Conservation (phyloP, 53 echinoderm and acorn worm genomes). For the Luidia sarsii region DNA sequence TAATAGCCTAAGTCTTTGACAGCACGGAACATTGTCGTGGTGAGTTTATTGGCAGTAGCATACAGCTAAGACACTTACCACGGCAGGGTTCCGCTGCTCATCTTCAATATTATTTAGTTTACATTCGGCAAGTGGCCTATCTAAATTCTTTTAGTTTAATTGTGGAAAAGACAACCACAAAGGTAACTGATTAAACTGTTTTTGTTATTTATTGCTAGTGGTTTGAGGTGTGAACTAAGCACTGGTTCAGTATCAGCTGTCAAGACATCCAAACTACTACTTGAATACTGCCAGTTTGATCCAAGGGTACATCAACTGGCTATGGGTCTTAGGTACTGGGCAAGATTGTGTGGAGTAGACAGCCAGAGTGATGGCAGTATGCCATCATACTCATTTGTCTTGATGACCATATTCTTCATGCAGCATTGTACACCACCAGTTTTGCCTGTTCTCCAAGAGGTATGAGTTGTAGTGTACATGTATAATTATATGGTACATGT, state of each 20-base stretch:
- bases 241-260: constrained; percentile 65
- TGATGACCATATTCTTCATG: constrained; percentile 88
- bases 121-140: too few relatives aligned
- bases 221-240: constrained; percentile 71
- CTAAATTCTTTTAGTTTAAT: too few relatives aligned
- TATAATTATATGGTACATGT: too few relatives aligned
- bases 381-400: constrained; percentile 79
- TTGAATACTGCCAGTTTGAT: constrained; percentile 69
- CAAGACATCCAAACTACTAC: constrained; percentile 70
- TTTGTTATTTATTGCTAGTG: constrained; percentile 71
- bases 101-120: too few relatives aligned
- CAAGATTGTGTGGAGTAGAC: constrained; percentile 79
- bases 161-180: too few relatives aligned
- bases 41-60: too few relatives aligned
- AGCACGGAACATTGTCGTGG: too few relatives aligned
- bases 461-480: too few relatives aligned
- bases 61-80: too few relatives aligned
- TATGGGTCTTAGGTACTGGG: constrained; percentile 88
- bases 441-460: constrained; percentile 87
- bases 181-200: too few relatives aligned
- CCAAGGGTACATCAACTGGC: constrained; percentile 67
- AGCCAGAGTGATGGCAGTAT: constrained; percentile 85
- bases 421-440: constrained; percentile 83
- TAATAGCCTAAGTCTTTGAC: too few relatives aligned
- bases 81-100: too few relatives aligned